Evolutionary conservation across 2,113 vertebrate genomes (phyloP).

Genomic region (Cichladusa arquata): DNA sequence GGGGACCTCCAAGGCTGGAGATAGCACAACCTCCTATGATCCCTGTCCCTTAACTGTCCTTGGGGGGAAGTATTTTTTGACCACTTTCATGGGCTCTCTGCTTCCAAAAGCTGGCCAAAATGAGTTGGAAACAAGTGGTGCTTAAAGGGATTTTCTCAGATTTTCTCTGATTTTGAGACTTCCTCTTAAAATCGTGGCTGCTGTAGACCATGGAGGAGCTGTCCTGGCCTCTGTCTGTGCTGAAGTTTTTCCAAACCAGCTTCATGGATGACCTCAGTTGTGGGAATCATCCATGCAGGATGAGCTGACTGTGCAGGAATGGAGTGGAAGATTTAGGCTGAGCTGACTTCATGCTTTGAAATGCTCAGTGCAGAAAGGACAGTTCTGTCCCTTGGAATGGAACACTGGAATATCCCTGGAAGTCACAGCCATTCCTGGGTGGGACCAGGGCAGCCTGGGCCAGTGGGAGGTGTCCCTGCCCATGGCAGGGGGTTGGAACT

Average conservation of each 20-base stretch:
- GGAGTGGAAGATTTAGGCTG: background rate
- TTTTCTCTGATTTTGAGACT: background rate
- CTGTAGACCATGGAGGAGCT: background rate
- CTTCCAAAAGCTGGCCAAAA: background rate
- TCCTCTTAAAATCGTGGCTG: background rate
- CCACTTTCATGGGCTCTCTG: background rate
- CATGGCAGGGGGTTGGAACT: background rate
- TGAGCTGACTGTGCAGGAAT: background rate
- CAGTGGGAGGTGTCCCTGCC: background rate
- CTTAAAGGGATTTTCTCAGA: background rate
- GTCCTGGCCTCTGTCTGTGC: background rate
- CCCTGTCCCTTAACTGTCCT: background rate
- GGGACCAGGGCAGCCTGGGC: background rate
- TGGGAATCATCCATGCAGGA: background rate
- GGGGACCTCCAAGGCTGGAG: background rate
- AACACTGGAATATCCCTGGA: background rate
- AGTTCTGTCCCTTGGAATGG: background rate
- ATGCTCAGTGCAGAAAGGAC: accelerated
- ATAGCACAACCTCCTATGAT: accelerated
- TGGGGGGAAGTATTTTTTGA: background rate
- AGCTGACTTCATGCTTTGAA: background rate
- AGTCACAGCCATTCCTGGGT: background rate
- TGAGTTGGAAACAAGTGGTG: background rate
- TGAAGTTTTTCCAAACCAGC: background rate
- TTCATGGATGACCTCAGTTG: background rate